A percentile compares a stretch with the other conserved stretches of the same genome.
Conservation (phyloP, 2,797 vertebrate genomes). For the Lycodopsis pacificus region DNA sequence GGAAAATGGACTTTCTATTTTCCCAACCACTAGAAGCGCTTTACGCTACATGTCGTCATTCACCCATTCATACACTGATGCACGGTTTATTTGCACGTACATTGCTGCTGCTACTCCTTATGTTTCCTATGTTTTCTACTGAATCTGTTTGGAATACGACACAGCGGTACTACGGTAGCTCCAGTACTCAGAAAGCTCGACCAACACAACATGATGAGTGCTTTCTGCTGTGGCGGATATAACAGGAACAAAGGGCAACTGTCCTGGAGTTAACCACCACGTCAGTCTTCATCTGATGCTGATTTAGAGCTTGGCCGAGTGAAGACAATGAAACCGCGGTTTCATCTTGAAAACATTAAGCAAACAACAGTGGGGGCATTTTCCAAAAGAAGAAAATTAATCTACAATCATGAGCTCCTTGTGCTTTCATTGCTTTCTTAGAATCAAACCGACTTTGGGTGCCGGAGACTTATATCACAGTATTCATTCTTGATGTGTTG, state of each 20-base stretch:
- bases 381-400: background rate
- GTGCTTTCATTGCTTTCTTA: background rate
- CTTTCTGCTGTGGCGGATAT: constrained; percentile 14
- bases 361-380: background rate
- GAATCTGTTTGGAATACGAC: background rate
- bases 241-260: constrained; percentile 3
- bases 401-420: background rate
- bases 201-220: background rate
- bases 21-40: background rate
- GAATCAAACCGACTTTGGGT: background rate
- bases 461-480: background rate
- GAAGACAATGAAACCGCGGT: background rate
- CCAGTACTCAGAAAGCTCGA: background rate
- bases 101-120: background rate
- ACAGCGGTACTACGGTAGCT: constrained; percentile 4
- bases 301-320: background rate
- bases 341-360: constrained; percentile 48
- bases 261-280: background rate
- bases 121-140: background rate
- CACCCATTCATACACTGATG: background rate
- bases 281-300: constrained; percentile 30
- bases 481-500: background rate
- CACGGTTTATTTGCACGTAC: background rate
- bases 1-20: background rate
- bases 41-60: background rate